Evolutionary conservation across 2,888 invertebrate species (phyloP), one percentile per base, ranked within the genome.

Genomic region (Drosophila differens): DNA sequence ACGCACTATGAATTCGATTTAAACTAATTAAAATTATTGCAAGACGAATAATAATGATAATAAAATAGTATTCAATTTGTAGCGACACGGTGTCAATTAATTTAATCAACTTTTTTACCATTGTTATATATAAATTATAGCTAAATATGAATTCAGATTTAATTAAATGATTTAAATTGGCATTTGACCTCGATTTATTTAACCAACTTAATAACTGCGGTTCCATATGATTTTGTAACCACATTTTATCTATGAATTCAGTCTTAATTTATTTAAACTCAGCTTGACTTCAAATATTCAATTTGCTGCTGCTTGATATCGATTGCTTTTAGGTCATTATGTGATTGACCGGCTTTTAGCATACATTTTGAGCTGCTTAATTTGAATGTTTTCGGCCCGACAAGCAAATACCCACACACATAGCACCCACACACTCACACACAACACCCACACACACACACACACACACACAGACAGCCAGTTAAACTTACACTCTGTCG

Each of bases 341-440:
- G 22, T 55, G 66, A 62, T 74, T 71, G 65, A 39, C 35, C 16
- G 44, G 64, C 62, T 61, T 60, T 53, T 74, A 28, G 60, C 68
- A 73, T 44, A 68, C 47, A 67, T 57, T 62, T 65, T 78, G 71
- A 78, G 75, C 60, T 63, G 72, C 79, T 68, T 79, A 68, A 62
- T 76, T 75, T 75, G 49, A 71, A 62, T 61, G 54, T 49, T 70
- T 73, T 67, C 61, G 61, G 54, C 32, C 49, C 25, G 16, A 16
- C 25, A 47, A 47, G 4, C 22, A 47, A 47, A 25, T 22, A 47
- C 22, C 7, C 1, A 22, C 44, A 22, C 44, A 14, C 44, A 44
- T 2, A 41, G 22, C 22, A 44, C n/a, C 12, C 12, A 22, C n/a
- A 22, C n/a, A 10, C n/a, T 2, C 41, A 3, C n/a, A n/a, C 39